Conservation (phyloP, 2,113 vertebrate species). For the Halcyon malimbica region DNA sequence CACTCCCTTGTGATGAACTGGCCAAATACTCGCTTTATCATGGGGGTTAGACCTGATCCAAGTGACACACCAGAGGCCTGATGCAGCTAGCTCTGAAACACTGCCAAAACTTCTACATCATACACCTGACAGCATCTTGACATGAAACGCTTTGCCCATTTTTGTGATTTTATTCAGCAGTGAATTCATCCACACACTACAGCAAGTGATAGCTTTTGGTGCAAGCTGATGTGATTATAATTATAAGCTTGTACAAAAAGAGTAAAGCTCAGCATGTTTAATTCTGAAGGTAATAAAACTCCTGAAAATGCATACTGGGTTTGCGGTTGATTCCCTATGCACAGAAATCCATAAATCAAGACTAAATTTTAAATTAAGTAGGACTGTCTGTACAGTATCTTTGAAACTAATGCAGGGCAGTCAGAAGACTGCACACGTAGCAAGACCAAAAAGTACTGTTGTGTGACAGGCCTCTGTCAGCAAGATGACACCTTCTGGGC, state of each 20-base stretch:
- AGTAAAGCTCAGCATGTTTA: slow-evolving; percentile 21
- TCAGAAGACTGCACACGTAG: neutral
- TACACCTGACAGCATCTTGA: neutral
- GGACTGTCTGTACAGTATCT: neutral
- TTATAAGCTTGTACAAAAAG: neutral
- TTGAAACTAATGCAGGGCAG: neutral
- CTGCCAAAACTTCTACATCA: neutral
- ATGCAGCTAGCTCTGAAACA: neutral
- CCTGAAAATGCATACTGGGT: neutral
- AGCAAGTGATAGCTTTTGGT: neutral
- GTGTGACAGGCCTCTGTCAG: neutral
- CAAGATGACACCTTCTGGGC: neutral
- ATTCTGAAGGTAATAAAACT: slow-evolving; percentile 15
- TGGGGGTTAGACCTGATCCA: neutral
- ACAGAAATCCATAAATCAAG: slow-evolving; percentile 31
- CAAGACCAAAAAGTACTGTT: neutral
- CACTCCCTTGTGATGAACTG: neutral
- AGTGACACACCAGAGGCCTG: neutral
- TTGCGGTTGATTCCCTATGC: neutral
- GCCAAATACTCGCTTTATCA: neutral
- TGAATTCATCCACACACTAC: neutral
- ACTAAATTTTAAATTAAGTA: neutral
- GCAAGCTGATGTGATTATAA: slow-evolving; percentile 35
- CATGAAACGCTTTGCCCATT: neutral
- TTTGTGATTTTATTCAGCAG: neutral